Evolutionary conservation across 1,140 invertebrate genomes (phyloP).

Genomic region (Eupristina koningsbergeri): DNA sequence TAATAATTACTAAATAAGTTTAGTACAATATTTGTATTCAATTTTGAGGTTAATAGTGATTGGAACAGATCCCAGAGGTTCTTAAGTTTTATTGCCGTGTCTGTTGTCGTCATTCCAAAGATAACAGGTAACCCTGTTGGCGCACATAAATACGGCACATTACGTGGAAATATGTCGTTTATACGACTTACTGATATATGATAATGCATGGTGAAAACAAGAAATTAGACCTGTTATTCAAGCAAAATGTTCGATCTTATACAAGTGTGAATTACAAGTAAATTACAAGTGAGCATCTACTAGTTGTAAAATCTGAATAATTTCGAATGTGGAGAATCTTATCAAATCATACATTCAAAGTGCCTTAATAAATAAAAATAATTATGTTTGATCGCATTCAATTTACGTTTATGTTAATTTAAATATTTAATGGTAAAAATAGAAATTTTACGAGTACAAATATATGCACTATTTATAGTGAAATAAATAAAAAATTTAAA

Average conservation of each 20-base stretch:
- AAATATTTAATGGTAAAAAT: too few relatives aligned
- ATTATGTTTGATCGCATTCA: too few relatives aligned
- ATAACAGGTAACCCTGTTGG: neutral
- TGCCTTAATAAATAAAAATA: too few relatives aligned
- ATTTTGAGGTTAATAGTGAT: neutral
- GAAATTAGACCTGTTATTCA: neutral
- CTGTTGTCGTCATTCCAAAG: neutral
- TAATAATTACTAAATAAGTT: neutral
- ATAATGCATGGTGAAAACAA: neutral
- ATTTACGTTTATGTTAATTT: too few relatives aligned
- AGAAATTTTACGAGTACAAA: too few relatives aligned
- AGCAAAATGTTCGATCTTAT: neutral
- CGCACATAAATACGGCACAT: neutral
- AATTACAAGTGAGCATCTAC: neutral
- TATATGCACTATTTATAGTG: too few relatives aligned
- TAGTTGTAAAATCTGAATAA: neutral
- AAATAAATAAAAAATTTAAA: too few relatives aligned
- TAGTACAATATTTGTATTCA: neutral
- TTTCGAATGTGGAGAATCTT: too few relatives aligned
- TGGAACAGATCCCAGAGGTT: neutral
- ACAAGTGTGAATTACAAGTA: neutral
- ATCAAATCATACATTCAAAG: too few relatives aligned
- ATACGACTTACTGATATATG: neutral
- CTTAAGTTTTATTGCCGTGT: neutral
- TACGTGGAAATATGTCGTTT: neutral